Percentiles rank a stretch among this genome's conserved stretches.
Conservation (phyloP, 2,113 vertebrate genomes). For the Sterrhoptilus dennistouni region DNA sequence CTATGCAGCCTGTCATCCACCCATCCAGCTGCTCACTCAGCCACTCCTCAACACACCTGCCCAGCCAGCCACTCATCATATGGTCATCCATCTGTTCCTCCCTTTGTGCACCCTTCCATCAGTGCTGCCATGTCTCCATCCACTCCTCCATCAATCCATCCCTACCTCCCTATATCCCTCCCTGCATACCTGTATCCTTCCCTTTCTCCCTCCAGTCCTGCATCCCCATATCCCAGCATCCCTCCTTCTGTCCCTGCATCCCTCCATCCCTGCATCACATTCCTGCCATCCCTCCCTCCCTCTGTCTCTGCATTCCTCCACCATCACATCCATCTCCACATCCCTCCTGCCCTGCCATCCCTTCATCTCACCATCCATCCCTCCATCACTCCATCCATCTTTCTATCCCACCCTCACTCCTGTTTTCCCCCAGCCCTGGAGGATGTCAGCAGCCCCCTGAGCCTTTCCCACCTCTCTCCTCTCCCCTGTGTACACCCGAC, state of each 20-base stretch:
- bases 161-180: neutral
- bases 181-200: neutral
- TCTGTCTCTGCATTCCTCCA: too few species aligned
- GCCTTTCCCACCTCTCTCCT: neutral
- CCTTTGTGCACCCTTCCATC: neutral
- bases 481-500: fast-evolving
- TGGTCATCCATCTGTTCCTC: fast-evolving
- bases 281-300: neutral
- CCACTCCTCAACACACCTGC: neutral
- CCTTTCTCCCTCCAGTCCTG: neutral
- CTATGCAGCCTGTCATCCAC: fast-evolving
- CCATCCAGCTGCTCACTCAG: neutral
- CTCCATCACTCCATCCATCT: fast-evolving
- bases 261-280: neutral
- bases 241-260: neutral
- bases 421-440: too few species aligned
- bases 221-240: neutral
- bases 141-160: too few species aligned
- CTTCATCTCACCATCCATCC: too few species aligned
- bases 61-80: fast-evolving
- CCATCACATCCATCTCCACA: too few species aligned
- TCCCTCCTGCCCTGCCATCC: neutral
- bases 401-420: neutral
- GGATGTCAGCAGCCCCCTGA: fast-evolving
- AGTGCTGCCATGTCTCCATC: too few species aligned